Base-by-base conservation (phyloP, 2,113 vertebrate species). In the Dicentrarchus labrax region DNA sequence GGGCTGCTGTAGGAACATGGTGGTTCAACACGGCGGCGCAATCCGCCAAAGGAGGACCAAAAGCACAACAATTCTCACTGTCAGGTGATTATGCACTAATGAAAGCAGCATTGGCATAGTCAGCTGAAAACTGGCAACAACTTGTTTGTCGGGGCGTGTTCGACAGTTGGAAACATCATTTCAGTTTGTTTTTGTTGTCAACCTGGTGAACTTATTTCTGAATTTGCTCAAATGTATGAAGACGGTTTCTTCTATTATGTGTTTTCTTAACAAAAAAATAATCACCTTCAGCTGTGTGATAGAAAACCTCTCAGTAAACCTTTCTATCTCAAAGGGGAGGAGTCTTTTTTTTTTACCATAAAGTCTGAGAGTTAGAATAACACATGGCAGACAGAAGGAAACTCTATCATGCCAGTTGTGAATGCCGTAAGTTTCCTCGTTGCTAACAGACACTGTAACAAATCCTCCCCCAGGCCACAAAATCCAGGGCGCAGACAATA, bases 361-460 rank as follows among this genome's bases (percentile, higher is more conserved):
- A 75, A 84, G 62, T 74, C 39, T 13, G 61, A 39, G 70, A 86
- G 74, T 82, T 66, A 59, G 56, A 84, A 82, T 71, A 86, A 89
- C 87, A 91, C 83, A 82, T 86, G 90, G 91, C 89, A 79, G 77
- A 85, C 89, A 91, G 89, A 86, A 76, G 83, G 90, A 90, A 90
- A 90, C 83, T 71, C 87, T 73, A 90, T 45, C 88, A 83, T 83
- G 86, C 72, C 91, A 86, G 75, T 66, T 85, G 62, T 73, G 79
- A 92, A 87, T 70, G 68, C 81, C 61, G 24, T 8, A 76, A 39
- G 68, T 72, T 84, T 79, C 60, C 57, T 69, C 41, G 4, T 10
- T 21, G 68, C 75, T 59, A 77, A 75, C 76, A 84, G 76, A 86
- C 83, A 73, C 76, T 72, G 83, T 68, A 87, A 93, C 71, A 85